Evolutionary conservation across 2,888 invertebrate species (phyloP).

Genomic region (Hypomecis atomaria): DNA sequence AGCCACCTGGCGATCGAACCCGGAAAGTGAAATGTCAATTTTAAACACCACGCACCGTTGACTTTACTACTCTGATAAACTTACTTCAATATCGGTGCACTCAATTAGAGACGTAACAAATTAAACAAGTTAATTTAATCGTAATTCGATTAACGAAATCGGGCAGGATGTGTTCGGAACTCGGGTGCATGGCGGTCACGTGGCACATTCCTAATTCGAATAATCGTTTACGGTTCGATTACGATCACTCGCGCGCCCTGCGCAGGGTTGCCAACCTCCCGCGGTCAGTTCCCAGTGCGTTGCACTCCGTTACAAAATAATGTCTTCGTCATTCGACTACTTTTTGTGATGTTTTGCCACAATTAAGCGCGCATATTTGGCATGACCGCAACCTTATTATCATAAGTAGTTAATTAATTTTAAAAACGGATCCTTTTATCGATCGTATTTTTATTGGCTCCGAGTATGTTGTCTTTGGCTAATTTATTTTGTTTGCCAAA

Average conservation of each 20-base stretch:
- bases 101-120: constrained; percentile 34
- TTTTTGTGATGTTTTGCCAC: constrained; percentile 70
- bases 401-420: constrained; percentile 78
- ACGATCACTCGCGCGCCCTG: constrained; percentile 55
- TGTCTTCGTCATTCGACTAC: constrained; percentile 67
- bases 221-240: constrained; percentile 72
- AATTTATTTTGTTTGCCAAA: constrained; percentile 62
- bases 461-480: constrained; percentile 55
- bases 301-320: constrained; percentile 79
- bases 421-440: constrained; percentile 67
- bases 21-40: constrained; percentile 76
- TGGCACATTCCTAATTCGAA: constrained; percentile 64
- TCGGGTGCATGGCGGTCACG: constrained; percentile 62
- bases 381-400: constrained; percentile 67
- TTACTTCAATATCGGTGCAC: constrained; percentile 17
- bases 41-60: constrained; percentile 51
- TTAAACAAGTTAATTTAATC: constrained; percentile 32
- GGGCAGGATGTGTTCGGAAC: constrained; percentile 50
- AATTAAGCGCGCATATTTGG: constrained; percentile 70
- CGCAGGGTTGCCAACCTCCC: constrained; percentile 66
- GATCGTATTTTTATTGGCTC: constrained; percentile 61
- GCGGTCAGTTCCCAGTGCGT: constrained; percentile 72
- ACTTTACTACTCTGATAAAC: constrained; percentile 37
- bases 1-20: constrained; percentile 60
- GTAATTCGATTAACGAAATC: constrained; percentile 20